Evolutionary conservation across 2,888 invertebrate species (phyloP), one percentile per base, ranked within the genome.

Genomic region (Hydraecia micacea): DNA sequence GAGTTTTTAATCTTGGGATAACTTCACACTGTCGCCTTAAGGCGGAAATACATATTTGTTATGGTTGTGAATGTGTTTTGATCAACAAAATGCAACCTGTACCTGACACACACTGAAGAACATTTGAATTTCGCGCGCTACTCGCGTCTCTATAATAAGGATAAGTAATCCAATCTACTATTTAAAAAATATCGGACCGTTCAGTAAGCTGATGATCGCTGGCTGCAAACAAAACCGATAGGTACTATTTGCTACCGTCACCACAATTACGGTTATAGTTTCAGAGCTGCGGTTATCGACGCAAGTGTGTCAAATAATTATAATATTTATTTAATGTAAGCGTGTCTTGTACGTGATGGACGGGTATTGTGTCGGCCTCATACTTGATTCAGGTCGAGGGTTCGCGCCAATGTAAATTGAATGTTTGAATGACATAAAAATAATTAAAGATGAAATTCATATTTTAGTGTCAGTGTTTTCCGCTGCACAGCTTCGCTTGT

Each of bases 251-350:
- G 77, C 84, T 83, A 87, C 75, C 62, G 79, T 87, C 80, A 86
- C 80, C 84, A 89, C 81, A 87, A 83, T 86, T 89, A 89, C 88
- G 86, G 90, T 89, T 88, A 85, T 83, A 84, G 89, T 89, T 86
- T 83, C 83, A 88, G 86, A 81, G 72, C 70, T 90, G 88, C 86
- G 87, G 86, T 86, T 91, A 91, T 91, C 87, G 91, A 87, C 89
- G 90, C 89, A 90, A 92, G 92, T 93, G 91, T 93, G 93, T 92
- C 93, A 93, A 94, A 94, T 94, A 94, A 94, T 94, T 93, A 94
- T 92, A 91, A 93, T 92, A 92, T 93, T 92, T 92, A 91, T 89
- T 91, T 88, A 86, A 71, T 73, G 39, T 89, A 83, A 79, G 76
- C 88, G 79, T 81, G 68, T 81, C 76, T 68, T 75, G 91, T 93